Percentiles rank a stretch among this genome's conserved stretches.
These are phyloP conservation scores for Dendrolimus houi DNA, from an alignment of 2,888 invertebrate species.

Conservation along the genomic window DNA sequence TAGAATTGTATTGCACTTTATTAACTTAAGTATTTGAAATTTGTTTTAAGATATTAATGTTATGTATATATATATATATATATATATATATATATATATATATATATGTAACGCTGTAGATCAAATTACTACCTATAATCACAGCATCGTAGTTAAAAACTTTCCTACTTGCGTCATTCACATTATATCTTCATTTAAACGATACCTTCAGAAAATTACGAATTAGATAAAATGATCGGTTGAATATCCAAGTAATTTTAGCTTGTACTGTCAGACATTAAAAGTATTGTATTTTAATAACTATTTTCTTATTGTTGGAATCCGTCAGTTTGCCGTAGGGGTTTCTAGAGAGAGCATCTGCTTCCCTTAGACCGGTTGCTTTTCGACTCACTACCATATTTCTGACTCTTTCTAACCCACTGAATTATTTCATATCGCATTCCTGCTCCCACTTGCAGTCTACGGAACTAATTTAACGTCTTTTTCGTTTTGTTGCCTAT, in stretches of 20 bases:
- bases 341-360: constrained; percentile 64
- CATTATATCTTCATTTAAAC: background rate
- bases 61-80: too few species aligned
- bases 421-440: constrained; percentile 14
- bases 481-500: constrained; percentile 60
- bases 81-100: too few species aligned
- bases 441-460: constrained; percentile 44
- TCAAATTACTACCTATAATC: background rate
- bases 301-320: constrained; percentile 64
- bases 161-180: background rate
- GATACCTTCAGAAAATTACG: background rate
- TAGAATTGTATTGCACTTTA: too few species aligned
- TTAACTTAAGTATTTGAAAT: too few species aligned
- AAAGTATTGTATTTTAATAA: constrained; percentile 13
- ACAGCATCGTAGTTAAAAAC: background rate
- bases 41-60: too few species aligned
- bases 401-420: constrained; percentile 36
- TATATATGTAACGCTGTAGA: too few species aligned
- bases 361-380: constrained; percentile 68
- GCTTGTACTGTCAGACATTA: background rate
- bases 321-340: constrained; percentile 60
- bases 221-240: background rate
- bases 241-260: background rate
- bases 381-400: constrained; percentile 42
- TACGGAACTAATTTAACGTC: constrained; percentile 65